phyloP scores from a whole-genome alignment of 2,797 vertebrate genomes.

The Sebastes oblongus region DNA sequence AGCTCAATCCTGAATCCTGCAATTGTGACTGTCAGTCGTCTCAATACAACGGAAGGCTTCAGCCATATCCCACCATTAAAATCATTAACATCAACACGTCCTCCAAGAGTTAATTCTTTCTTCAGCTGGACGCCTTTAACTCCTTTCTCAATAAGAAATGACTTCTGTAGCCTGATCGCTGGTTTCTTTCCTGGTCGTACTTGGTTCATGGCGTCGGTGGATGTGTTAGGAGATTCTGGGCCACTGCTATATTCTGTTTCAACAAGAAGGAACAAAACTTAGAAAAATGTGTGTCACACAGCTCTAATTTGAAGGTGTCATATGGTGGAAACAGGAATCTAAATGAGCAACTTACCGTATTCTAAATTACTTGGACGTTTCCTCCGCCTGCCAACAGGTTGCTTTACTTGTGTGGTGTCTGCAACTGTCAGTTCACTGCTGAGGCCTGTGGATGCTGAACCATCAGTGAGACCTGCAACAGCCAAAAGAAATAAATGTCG shows the following conservation, averaged over 20 bases:
- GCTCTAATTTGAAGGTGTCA: not conserved
- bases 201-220: constrained; percentile 74
- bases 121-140: constrained; percentile 64
- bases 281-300: not conserved
- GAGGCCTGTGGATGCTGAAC: constrained; percentile 82
- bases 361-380: constrained; percentile 79
- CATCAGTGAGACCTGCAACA: constrained; percentile 83
- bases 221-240: constrained; percentile 74
- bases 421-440: constrained; percentile 81
- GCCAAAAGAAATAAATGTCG: not conserved
- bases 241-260: constrained; percentile 82
- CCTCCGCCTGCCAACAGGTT: constrained; percentile 78
- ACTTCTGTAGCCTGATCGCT: constrained; percentile 77
- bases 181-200: constrained; percentile 79
- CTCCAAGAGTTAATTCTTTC: constrained; percentile 71
- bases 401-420: constrained; percentile 71
- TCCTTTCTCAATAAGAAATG: constrained; percentile 72
- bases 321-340: not conserved
- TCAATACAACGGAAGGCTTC: constrained; percentile 80
- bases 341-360: constrained; percentile 76
- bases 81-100: constrained; percentile 71
- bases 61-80: constrained; percentile 73
- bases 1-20: constrained; percentile 85
- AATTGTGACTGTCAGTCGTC: constrained; percentile 83
- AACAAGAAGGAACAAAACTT: constrained; percentile 14